Evolutionary conservation across 1,140 invertebrate species (phyloP).

Genomic region (Orius insidiosus): DNA sequence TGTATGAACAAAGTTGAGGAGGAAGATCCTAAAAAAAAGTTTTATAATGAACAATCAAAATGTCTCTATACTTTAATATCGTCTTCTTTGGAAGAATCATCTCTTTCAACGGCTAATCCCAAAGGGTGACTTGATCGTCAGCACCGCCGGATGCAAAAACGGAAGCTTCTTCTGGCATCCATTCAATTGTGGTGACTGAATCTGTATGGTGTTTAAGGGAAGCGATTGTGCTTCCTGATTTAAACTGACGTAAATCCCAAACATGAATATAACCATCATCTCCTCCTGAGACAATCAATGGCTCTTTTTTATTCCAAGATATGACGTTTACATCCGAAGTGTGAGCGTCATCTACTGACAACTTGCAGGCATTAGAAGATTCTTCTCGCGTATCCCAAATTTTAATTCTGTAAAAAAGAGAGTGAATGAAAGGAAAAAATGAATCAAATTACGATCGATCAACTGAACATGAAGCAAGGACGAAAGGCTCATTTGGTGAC

Average conservation of each 20-base stretch:
- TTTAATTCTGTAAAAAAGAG: conserved; percentile 39
- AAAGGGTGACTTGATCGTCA: conserved; percentile 92
- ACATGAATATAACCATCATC: conserved; percentile 89
- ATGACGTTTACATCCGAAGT: conserved; percentile 92
- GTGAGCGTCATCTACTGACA: conserved; percentile 76
- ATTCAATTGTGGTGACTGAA: conserved; percentile 90
- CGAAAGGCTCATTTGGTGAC: conserved; percentile 90
- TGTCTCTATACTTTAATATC: conserved; percentile 34
- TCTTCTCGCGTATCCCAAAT: conserved; percentile 79
- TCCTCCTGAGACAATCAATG: conserved; percentile 81
- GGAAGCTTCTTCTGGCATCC: conserved; percentile 83
- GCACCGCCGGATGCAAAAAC: conserved; percentile 85
- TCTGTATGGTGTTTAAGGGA: conserved; percentile 85
- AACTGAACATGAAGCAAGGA: conserved; percentile 25
- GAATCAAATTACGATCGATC: neutral
- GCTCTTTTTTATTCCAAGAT: conserved; percentile 85
- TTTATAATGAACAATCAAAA: neutral
- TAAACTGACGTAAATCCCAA: conserved; percentile 89
- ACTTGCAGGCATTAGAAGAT: conserved; percentile 78
- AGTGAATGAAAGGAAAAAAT: no score
- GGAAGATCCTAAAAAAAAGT: conserved; percentile 52
- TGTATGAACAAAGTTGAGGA: conserved; percentile 95
- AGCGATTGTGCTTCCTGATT: conserved; percentile 48
- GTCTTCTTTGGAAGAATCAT: conserved; percentile 41
- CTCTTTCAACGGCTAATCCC: conserved; percentile 87